Evolutionary conservation across 2,113 vertebrate genomes (phyloP).

Genomic region (Hypomesus transpacificus): DNA sequence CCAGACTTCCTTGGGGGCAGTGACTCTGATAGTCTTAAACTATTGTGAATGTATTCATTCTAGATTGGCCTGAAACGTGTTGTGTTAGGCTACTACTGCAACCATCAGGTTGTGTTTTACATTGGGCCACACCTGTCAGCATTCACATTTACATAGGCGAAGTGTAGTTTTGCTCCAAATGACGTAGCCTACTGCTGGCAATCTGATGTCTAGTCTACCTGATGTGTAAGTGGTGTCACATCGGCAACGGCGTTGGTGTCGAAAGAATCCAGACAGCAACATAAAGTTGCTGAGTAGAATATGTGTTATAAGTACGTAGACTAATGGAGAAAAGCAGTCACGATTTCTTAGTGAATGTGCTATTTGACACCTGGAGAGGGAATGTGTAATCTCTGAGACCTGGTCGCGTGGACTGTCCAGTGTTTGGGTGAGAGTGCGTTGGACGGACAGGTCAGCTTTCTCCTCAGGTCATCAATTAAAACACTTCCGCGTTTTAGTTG

Average conservation of each 20-base stretch:
- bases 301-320: neutral
- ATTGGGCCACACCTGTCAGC: too few relatives aligned
- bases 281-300: too few relatives aligned
- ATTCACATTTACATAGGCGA: neutral
- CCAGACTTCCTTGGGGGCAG: neutral
- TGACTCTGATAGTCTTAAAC: neutral
- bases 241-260: neutral
- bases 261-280: neutral
- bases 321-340: neutral
- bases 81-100: too few relatives aligned
- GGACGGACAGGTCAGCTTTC: slow-evolving; percentile 73
- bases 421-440: slow-evolving; percentile 59
- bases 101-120: too few relatives aligned
- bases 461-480: slow-evolving; percentile 62
- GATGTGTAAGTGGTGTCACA: neutral
- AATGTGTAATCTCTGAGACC: slow-evolving; percentile 54
- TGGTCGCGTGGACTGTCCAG: slow-evolving; percentile 60
- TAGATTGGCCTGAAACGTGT: too few relatives aligned
- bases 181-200: neutral
- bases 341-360: neutral
- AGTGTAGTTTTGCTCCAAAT: neutral
- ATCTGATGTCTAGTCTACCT: neutral
- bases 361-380: slow-evolving; percentile 22
- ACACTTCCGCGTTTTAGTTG: slow-evolving; percentile 37
- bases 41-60: neutral